Percentiles rank a stretch among this genome's conserved stretches.
phyloP scores from a whole-genome alignment of 1,140 invertebrate genomes.

The Drosophila serrata region DNA sequence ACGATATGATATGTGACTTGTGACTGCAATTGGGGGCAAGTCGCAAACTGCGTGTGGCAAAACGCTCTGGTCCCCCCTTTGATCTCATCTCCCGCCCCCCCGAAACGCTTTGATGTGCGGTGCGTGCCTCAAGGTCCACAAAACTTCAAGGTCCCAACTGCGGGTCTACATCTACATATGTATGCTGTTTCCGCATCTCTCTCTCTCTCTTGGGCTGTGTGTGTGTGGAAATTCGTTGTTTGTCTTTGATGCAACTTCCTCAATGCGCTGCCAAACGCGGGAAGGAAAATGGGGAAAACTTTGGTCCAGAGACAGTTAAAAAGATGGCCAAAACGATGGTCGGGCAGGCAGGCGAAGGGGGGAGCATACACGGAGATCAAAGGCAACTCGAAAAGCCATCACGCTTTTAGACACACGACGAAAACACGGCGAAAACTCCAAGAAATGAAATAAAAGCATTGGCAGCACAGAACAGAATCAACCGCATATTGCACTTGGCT shows the following conservation, averaged over 20 bases:
- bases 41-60: constrained; percentile 72
- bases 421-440: constrained; percentile 41
- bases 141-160: constrained; percentile 75
- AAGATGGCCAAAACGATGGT: constrained; percentile 16
- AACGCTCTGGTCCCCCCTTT: constrained; percentile 59
- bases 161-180: constrained; percentile 32
- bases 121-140: constrained; percentile 74
- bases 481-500: constrained; percentile 60
- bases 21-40: constrained; percentile 69
- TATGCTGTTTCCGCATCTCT: constrained; percentile 27
- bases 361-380: constrained; percentile 61
- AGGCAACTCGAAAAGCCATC: constrained; percentile 68
- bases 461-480: constrained; percentile 45
- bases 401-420: constrained; percentile 63
- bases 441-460: constrained; percentile 50
- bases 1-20: too few species aligned
- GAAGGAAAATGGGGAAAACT: constrained; percentile 60
- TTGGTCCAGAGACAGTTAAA: constrained; percentile 45
- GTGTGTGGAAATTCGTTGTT: constrained; percentile 62
- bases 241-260: constrained; percentile 82
- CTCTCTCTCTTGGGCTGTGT: background rate
- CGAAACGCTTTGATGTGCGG: constrained; percentile 51
- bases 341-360: too few species aligned
- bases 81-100: constrained; percentile 54
- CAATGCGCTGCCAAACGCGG: constrained; percentile 74